Base-by-base conservation (phyloP, 1,140 invertebrate species). In the Scaptomyza graminum region DNA sequence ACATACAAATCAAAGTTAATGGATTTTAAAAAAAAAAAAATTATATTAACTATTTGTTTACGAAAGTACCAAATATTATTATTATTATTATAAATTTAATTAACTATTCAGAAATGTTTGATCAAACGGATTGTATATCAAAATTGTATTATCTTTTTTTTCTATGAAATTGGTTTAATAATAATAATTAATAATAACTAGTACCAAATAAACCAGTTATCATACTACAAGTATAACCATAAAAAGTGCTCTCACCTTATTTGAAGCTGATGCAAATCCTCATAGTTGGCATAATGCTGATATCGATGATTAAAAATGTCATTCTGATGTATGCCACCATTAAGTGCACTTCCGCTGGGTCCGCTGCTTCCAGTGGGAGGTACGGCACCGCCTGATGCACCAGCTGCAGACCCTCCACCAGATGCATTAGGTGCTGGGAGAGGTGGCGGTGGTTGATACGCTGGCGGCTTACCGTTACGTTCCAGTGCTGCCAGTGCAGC, bases 261-360 rank as follows among this genome's bases (percentile, higher is more conserved):
- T 52, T 90, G 96, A 74, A 95, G 95, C 90, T 90, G 84, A 57
- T 96, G 96, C 85, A 97, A 94, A 92, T 97, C 96, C 91, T 96
- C 95, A 82, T 96, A 96, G 90, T 97, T 97, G 37, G 96, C 95
- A 82, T 97, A 96, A 88, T 97, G 96, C 60, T 95, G 95, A 87
- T 95, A 93, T 60, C 91, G 91, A 91, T 90, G 91, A 76, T 90
- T 92, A 68, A 93, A 92, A 57, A 90, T 90, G 68, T 92, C 92
- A 51, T 92, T 91, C 59, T 91, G 88, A 49, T 91, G 85, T 31
- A 92, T 92, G 22, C 91, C 91, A 46, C 82, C 88, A n/a, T 73
- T 74, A 16, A 75, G 60, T 13, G 74, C 28, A 44, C 13, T 31
- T 7, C 11, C 43, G 7, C 39, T 51, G 22, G 43, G 52, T 5